Evolutionary conservation across 2,888 invertebrate species (phyloP).

Genomic region (Drosophila histrio): DNA sequence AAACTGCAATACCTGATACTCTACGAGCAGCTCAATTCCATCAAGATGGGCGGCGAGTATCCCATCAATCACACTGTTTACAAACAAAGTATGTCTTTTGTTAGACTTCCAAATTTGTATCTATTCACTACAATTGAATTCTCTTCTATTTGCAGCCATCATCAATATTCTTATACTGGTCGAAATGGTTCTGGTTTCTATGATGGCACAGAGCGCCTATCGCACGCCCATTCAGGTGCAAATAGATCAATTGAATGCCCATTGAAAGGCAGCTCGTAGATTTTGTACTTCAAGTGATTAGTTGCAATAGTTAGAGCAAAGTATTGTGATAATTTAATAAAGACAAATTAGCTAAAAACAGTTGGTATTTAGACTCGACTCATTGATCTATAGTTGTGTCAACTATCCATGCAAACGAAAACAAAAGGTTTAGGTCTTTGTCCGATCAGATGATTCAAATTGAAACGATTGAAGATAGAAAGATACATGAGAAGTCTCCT

Average conservation of each 20-base stretch:
- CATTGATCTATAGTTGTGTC: too few species aligned
- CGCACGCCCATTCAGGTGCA: slow-evolving; percentile 73
- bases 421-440: too few species aligned
- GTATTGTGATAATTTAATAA: slow-evolving; percentile 74
- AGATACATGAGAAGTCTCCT: too few species aligned
- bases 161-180: slow-evolving; percentile 81
- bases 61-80: slow-evolving; percentile 82
- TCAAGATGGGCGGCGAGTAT: slow-evolving; percentile 77
- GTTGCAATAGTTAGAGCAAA: slow-evolving; percentile 35
- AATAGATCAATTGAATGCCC: slow-evolving; percentile 52
- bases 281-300: slow-evolving; percentile 4
- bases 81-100: slow-evolving; percentile 78
- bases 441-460: too few species aligned
- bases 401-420: too few species aligned
- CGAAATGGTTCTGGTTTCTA: slow-evolving; percentile 82
- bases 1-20: slow-evolving; percentile 82
- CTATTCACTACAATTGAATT: background rate
- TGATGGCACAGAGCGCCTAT: slow-evolving; percentile 81
- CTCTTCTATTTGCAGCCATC: slow-evolving; percentile 63
- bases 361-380: background rate
- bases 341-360: slow-evolving; percentile 45
- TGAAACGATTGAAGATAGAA: too few species aligned
- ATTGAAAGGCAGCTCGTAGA: slow-evolving; percentile 9
- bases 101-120: background rate
- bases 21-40: slow-evolving; percentile 70